phyloP scores from a whole-genome alignment of 1,140 invertebrate species.

The Pararge aegeria region DNA sequence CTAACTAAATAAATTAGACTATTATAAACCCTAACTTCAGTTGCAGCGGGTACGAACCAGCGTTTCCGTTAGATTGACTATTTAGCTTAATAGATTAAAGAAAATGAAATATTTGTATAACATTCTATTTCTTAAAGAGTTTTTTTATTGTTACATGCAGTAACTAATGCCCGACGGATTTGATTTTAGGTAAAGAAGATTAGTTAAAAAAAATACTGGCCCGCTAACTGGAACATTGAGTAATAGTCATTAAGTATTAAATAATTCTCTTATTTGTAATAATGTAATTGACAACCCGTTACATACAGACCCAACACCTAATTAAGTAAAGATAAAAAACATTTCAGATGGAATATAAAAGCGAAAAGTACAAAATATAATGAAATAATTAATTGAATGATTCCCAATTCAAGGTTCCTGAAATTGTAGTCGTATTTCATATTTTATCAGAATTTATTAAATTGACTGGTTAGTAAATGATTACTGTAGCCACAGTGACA shows the following conservation, averaged over 20 bases:
- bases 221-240: slow-evolving; percentile 31
- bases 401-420: neutral
- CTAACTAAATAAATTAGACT: slow-evolving; percentile 55
- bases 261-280: slow-evolving; percentile 28
- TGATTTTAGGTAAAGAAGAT: slow-evolving; percentile 8
- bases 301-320: slow-evolving; percentile 17
- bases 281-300: slow-evolving; percentile 36
- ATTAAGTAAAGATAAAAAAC: slow-evolving; percentile 15
- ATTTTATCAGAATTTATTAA: no score
- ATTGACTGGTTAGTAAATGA: no score
- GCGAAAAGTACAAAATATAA: slow-evolving; percentile 10
- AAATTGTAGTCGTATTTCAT: no score
- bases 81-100: slow-evolving; percentile 14
- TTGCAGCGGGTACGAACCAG: slow-evolving; percentile 25
- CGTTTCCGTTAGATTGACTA: slow-evolving; percentile 52
- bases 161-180: slow-evolving; percentile 31
- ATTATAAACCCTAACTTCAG: slow-evolving; percentile 32
- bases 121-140: slow-evolving; percentile 12
- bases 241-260: slow-evolving; percentile 22
- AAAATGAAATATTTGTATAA: slow-evolving; percentile 14
- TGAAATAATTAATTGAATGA: slow-evolving; percentile 5
- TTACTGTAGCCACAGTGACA: no score
- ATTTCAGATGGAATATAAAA: slow-evolving; percentile 11
- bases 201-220: slow-evolving; percentile 37
- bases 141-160: slow-evolving; percentile 18